Evolutionary conservation across 2,888 invertebrate species (phyloP), one percentile per base, ranked within the genome.

Genomic region (Drosophila emarginata): DNA sequence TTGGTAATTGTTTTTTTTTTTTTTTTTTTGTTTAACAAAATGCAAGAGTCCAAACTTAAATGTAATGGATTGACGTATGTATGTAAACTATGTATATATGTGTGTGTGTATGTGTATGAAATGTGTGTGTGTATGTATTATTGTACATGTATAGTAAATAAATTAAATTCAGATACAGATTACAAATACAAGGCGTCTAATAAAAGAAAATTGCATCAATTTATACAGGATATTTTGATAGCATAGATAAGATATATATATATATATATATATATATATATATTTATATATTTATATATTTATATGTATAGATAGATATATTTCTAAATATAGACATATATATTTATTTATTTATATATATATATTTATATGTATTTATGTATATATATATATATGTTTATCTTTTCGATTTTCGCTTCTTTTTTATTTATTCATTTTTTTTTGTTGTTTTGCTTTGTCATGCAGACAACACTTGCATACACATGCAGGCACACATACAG

Each of bases 81-180:
- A 45, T 21, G 18, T 45, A 21, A 45, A 45, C 45, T 21, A 45
- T 45, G 39, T 14, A 37, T 36, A 6, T 57, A 57, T 66, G 71
- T 67, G 18, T 45, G 12, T 45, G 12, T 14, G 1, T 45, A 21
- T 45, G 18, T 45, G 40, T 45, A 9, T 40, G 65, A 5, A 26
- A 26, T 68, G 50, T 50, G 32, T 60, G 37, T 37, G 61, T 36
- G 39, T 72, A 66, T 65, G 52, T 77, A 39, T 14, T 39, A 14
- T 39, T 78, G 73, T 79, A 76, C 74, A 79, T 77, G 79, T 79
- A 79, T 9, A 3, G 58, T 77, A 69, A 78, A 78, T 76, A 77
- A 76, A 78, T 77, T 67, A 75, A 73, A 68, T 78, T 59, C 60
- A 12, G 32, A 15, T 53, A 53, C 32, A 18, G 53, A 26, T 9